Evolutionary conservation across 2,113 vertebrate species (phyloP).

Genomic region (Gallinago undulata): DNA sequence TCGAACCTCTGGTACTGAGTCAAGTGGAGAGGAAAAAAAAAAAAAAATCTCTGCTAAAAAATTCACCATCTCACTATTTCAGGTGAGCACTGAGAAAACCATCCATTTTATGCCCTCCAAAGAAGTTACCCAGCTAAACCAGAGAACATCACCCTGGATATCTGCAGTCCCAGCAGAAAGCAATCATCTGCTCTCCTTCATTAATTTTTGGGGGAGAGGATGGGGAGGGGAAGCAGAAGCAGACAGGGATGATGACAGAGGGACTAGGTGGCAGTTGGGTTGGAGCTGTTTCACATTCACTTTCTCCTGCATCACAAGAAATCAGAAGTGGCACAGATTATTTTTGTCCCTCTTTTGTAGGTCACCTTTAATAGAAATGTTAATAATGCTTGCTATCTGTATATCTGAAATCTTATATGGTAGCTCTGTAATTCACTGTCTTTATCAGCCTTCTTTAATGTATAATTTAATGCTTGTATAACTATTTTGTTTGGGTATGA

Average conservation of each 20-base stretch:
- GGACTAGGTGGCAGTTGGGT: background rate
- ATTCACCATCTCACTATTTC: background rate
- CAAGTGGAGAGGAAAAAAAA: background rate
- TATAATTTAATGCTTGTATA: constrained; percentile 61
- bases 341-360: constrained; percentile 44
- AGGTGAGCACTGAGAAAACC: background rate
- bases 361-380: constrained; percentile 52
- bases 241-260: background rate
- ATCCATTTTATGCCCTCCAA: background rate
- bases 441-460: constrained; percentile 54
- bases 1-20: background rate
- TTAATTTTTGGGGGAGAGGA: background rate
- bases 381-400: constrained; percentile 47
- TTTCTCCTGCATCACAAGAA: background rate
- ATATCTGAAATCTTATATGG: constrained; percentile 25
- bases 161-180: background rate
- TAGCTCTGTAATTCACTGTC: constrained; percentile 29
- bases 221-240: background rate
- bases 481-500: constrained; percentile 55
- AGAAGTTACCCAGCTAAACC: background rate
- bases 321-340: constrained; percentile 8
- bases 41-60: background rate
- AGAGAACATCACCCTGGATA: background rate
- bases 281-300: background rate
- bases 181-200: background rate